These are phyloP conservation scores for Sphyrna mokarran DNA, from an alignment of 2,113 vertebrate species.

Conservation along the genomic window DNA sequence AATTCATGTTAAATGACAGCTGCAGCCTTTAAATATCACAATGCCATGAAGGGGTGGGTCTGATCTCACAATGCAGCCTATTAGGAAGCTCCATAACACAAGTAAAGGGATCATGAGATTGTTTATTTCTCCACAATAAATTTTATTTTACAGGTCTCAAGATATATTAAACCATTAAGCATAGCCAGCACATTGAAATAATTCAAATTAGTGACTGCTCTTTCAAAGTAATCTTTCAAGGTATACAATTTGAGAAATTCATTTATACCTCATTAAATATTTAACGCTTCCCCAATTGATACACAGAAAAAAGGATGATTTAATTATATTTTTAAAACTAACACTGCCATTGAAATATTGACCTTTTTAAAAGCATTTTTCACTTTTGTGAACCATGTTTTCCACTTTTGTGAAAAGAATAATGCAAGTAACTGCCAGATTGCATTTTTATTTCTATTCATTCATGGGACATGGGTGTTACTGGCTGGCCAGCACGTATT, in stretches of 20 bases:
- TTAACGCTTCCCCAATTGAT: not conserved
- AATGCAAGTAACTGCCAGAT: no score
- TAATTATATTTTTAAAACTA: not conserved
- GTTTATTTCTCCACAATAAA: not conserved
- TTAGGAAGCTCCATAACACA: not conserved
- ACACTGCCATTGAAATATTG: not conserved
- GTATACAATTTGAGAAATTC: not conserved
- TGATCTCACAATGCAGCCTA: not conserved
- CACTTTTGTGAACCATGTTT: not conserved
- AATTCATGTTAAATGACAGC: not conserved
- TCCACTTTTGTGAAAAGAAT: not conserved
- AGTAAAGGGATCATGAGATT: not conserved
- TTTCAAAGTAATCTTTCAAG: not conserved
- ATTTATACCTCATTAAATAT: slow-evolving; percentile 21
- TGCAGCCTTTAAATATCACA: slow-evolving; percentile 1
- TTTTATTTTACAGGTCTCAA: not conserved
- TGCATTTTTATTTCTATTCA: no score
- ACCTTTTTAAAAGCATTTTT: not conserved
- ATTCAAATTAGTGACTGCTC: not conserved
- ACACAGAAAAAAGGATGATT: not conserved
- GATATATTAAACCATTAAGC: not conserved
- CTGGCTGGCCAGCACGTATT: no score
- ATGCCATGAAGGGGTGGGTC: not conserved
- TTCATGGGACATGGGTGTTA: no score
- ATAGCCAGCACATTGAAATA: not conserved